Base-by-base conservation (phyloP, 1,140 invertebrate genomes). In the Cotesia chilonis region DNA sequence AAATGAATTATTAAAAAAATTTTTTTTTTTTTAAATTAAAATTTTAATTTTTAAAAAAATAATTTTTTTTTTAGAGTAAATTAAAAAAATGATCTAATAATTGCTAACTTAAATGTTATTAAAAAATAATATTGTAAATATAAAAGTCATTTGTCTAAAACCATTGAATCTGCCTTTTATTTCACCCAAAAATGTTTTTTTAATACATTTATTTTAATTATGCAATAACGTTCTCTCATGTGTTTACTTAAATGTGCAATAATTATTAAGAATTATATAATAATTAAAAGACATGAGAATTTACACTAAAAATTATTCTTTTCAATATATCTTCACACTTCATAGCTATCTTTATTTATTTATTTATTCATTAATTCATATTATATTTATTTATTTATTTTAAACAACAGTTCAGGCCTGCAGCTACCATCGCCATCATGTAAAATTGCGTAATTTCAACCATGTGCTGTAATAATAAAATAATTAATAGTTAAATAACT, bases 241-340 rank as follows among this genome's bases (percentile, higher is more conserved):
- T 78, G 78, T 73, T 72, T 77, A 47, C 6, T 47, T 47, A 47
- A 78, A 71, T 78, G 76, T 78, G 79, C 78, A 78, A 79, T 75
- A 71, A 75, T 76, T 73, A 75, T 73, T 77, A 78, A 78, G 76
- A 35, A 78, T 78, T 77, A 80, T 77, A 80, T 47, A 47, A 47
- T 47, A 47, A 47, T 47, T 28, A 76, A 78, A 12, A 36, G 76
- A 74, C 76, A 78, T 75, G 71, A 60, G 68, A 67, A 78, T 78
- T 75, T 75, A 75, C 74, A 77, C 75, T 78, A 77, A 76, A 76
- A 73, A 75, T 79, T 79, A 75, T 74, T 75, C 71, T 28, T 41
- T 69, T 73, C 6, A 47, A 47, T 47, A 47, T 47, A 47, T 47
- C 10, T 47, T 47, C 28, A 9, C 41, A 47, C 41, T 47, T 47